Conservation (phyloP, 2,113 vertebrate genomes). For the Notothenia coriiceps region DNA sequence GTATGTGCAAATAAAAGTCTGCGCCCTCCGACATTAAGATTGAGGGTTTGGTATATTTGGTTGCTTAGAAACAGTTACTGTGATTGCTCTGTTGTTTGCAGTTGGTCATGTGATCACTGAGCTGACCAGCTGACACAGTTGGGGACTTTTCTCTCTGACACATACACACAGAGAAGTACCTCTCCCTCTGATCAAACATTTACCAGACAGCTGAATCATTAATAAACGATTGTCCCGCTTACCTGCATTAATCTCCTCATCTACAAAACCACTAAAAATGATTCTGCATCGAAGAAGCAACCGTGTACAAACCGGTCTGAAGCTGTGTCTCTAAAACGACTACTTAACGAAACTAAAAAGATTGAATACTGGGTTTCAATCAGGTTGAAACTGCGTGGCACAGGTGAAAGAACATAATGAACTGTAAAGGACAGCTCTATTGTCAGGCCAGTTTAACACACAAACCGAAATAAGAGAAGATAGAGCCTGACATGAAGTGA, state of each 20-base stretch:
- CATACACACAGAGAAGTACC: neutral
- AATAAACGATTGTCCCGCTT: constrained; percentile 28
- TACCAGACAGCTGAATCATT: constrained; percentile 38
- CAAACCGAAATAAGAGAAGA: neutral
- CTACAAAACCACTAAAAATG: neutral
- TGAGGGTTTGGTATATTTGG: constrained; percentile 10
- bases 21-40: neutral
- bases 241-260: neutral
- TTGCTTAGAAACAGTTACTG: constrained; percentile 37
- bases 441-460: neutral
- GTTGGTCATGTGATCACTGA: constrained; percentile 42
- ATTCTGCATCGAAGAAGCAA: neutral
- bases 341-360: too few relatives aligned
- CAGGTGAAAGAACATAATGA: neutral
- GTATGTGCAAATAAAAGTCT: neutral
- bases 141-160: constrained; percentile 10
- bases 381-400: neutral
- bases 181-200: constrained; percentile 52
- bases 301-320: neutral
- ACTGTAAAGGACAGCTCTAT: constrained; percentile 3
- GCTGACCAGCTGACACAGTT: constrained; percentile 43
- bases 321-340: neutral
- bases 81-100: constrained; percentile 9
- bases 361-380: neutral
- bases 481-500: neutral